Base-by-base conservation (phyloP, 1,140 invertebrate species). In the Aricia agestis region DNA sequence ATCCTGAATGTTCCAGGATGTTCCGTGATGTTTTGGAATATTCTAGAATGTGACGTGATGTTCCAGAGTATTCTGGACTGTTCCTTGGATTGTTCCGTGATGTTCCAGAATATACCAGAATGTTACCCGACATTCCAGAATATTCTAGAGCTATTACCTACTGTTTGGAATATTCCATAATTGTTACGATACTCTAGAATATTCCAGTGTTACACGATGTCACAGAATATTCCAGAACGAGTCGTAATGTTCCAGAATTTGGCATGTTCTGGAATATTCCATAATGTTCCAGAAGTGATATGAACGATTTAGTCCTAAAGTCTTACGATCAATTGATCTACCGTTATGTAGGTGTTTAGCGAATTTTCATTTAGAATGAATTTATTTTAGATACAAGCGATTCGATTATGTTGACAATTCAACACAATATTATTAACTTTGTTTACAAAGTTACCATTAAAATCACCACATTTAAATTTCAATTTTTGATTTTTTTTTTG, bases 271-370 rank as follows among this genome's bases (percentile, higher is more conserved):
- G 13, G 45, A 15, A 52, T 52, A 52, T 52, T 52, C 45, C 6
- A 52, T 9, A 10, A 15, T 52, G 13, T 52, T 15, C 45, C 45
- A 52, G 45, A 52, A 52, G 45, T 52, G 45, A 52, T 52, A 52
- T 52, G 11, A 52, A 52, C 45, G 45, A 52, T 52, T 52, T 52
- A 52, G 45, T 52, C 45, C 45, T 52, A 52, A 36, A 36, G 9
- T 36, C 36, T 52, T 11, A 52, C 45, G 45, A 52, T 52, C 45
- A 52, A 52, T 52, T 13, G 9, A 52, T 52, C 45, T 1, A 52
- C 45, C 45, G 45, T 52, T 52, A 52, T 52, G 45, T 52, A 52
- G 45, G 45, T 52, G 45, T 52, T 52, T 52, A 52, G 45, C 45
- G 45, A 52, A 52, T 52, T 15, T 52, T 36, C 9, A 36, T 36